These are phyloP conservation scores for Erpobdella octoculata DNA, from an alignment of 2,888 invertebrate species.

Conservation along the genomic window DNA sequence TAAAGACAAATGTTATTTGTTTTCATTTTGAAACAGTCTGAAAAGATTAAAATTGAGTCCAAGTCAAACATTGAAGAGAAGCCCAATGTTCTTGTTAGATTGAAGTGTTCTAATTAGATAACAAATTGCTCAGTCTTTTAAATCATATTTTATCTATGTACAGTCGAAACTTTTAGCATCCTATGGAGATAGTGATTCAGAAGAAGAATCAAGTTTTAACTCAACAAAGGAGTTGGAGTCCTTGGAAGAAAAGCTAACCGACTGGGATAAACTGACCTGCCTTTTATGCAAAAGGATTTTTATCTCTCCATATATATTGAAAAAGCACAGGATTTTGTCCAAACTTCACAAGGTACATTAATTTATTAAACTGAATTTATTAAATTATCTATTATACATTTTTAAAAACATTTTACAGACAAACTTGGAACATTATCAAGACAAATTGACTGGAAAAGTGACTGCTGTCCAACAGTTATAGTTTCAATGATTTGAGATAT, in stretches of 20 bases:
- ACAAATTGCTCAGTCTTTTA: background rate
- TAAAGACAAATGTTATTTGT: no score
- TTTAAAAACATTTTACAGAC: constrained; percentile 4
- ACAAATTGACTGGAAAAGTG: constrained; percentile 26
- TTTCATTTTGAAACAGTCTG: no score
- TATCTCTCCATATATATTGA: constrained; percentile 16
- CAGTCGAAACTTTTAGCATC: constrained; percentile 11
- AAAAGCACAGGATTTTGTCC: constrained; percentile 23
- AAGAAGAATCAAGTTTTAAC: background rate
- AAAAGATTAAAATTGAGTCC: background rate
- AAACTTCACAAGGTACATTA: constrained; percentile 26
- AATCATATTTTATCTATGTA: background rate
- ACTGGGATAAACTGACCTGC: constrained; percentile 27
- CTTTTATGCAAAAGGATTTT: constrained; percentile 26
- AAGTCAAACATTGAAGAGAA: constrained; percentile 7
- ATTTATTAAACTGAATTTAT: background rate
- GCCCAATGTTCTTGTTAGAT: constrained; percentile 7
- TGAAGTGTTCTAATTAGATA: no score
- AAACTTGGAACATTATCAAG: constrained; percentile 16
- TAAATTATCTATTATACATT: background rate
- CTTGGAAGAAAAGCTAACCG: constrained; percentile 24
- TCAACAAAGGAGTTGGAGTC: background rate
- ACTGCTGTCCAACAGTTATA: constrained; percentile 11
- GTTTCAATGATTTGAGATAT: no score
- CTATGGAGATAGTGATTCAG: constrained; percentile 21